A percentile compares a stretch with the other conserved stretches of the same genome.
Conservation (phyloP, 2,113 vertebrate species). For the Hydrochoerus hydrochaeris region DNA sequence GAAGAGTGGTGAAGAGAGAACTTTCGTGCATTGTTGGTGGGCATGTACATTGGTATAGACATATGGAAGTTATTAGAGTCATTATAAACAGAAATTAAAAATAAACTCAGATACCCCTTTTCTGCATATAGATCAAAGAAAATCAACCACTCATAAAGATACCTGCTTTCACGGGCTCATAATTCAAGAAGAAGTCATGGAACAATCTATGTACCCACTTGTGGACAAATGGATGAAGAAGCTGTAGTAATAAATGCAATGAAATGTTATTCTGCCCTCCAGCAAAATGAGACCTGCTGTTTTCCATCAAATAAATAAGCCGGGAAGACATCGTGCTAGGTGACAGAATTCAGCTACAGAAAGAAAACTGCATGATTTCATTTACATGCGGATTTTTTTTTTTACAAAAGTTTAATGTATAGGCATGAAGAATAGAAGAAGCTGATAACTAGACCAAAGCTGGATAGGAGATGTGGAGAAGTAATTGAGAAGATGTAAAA, state of each 20-base stretch:
- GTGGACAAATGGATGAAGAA: neutral
- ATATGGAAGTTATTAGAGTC: neutral
- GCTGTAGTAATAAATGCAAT: fast-evolving
- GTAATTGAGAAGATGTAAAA: neutral
- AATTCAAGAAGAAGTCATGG: neutral
- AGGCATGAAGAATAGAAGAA: neutral
- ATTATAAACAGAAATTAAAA: neutral
- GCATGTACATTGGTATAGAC: neutral
- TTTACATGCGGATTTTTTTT: neutral
- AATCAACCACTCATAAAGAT: neutral
- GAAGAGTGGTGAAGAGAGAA: neutral
- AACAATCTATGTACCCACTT: fast-evolving
- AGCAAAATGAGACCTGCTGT: no score
- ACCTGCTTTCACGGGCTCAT: neutral
- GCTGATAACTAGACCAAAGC: neutral
- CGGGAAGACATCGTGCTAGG: no score
- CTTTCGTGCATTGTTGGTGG: neutral
- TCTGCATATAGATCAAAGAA: neutral
- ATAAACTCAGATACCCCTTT: neutral
- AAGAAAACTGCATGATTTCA: no score
- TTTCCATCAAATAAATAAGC: neutral
- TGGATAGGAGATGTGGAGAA: no score
- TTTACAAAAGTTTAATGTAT: neutral
- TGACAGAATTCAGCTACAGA: neutral
- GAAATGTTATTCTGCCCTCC: neutral